Evolutionary conservation across 2,797 vertebrate genomes (phyloP), one percentile per base, ranked within the genome.

Genomic region (Sylvia borin): DNA sequence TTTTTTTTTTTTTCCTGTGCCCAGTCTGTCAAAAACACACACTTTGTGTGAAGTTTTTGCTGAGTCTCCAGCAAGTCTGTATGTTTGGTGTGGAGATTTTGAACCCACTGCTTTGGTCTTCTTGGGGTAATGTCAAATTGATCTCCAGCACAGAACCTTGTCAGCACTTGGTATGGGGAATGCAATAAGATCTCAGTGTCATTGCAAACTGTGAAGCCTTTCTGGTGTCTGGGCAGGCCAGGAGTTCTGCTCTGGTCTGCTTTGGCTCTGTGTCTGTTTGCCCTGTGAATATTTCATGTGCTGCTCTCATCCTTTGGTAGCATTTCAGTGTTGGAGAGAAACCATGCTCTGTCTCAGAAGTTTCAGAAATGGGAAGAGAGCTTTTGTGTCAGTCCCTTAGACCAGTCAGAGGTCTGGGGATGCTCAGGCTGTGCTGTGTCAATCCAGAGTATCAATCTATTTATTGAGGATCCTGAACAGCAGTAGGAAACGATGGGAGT

Each of bases 261-360:
- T 84, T 82, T 85, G 71, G 66, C 67, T 80, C 74, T 80, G 11
- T 79, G 78, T 95, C 58, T 70, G n/a, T 85, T 80, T 78, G 68
- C 34, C 55, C 55, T 76, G 24, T 93, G 80, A 92, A 78, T 95
- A 78, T 92, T 95, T 94, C 43, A 76, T 91, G 73, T 58, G 51
- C 66, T 73, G 73, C 70, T 93, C 42, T 70, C 22, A 7, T 61
- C 51, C 8, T 66, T 78, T 71, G 87, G 79, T 91, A 50, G 31
- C 27, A 36, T 91, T 90, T 50, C 85, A 68, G 51, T 57, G 45
- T 27, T 32, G 32, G 65, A 79, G 36, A 27, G 53, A 66, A 84
- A n/a, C 10, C 0, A 0, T 24, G 45, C 48, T 71, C 80, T 76
- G 29, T 54, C 77, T 77, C 38, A 31, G 70, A 61, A 73, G 43